Percentiles rank a stretch among this genome's conserved stretches.
These are phyloP conservation scores for Trididemnum miniatum DNA, from an alignment of 23 tunicate genomes.

Conservation along the genomic window DNA sequence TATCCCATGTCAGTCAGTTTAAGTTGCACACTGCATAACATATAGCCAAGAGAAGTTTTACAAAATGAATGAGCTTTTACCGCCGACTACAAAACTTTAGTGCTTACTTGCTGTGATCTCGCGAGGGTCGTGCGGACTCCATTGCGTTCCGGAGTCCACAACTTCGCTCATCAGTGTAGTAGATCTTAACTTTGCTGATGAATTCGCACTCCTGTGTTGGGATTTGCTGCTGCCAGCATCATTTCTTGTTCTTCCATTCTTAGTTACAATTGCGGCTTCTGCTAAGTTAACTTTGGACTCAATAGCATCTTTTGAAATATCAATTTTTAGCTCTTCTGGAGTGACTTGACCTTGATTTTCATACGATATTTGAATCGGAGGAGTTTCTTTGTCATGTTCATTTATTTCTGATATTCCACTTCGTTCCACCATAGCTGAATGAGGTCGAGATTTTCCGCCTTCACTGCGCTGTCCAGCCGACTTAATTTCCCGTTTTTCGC, in stretches of 20 bases:
- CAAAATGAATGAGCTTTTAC: no score
- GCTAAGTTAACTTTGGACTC: not conserved
- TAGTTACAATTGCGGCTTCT: not conserved
- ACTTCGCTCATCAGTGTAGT: slow-evolving; percentile 9
- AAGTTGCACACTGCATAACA: no score
- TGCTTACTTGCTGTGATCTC: not conserved
- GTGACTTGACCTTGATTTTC: not conserved
- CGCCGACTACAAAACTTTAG: no score
- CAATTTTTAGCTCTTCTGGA: not conserved
- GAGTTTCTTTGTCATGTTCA: not conserved
- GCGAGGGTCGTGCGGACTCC: slow-evolving; percentile 34
- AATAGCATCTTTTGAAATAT: not conserved
- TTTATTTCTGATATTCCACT: not conserved
- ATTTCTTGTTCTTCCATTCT: not conserved
- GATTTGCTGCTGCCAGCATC: not conserved
- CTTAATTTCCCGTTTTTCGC: slow-evolving; percentile 6
- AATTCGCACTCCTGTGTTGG: not conserved
- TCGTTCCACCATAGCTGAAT: slow-evolving; percentile 7
- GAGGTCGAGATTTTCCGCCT: not conserved
- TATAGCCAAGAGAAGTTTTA: no score
- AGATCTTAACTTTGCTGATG: not conserved
- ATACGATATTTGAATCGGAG: not conserved
- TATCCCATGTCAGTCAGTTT: no score
- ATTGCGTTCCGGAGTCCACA: slow-evolving; percentile 83
- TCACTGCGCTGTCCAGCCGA: slow-evolving; percentile 30